These are phyloP conservation scores for Hydriomena furcata DNA, from an alignment of 2,888 invertebrate genomes.

Conservation along the genomic window DNA sequence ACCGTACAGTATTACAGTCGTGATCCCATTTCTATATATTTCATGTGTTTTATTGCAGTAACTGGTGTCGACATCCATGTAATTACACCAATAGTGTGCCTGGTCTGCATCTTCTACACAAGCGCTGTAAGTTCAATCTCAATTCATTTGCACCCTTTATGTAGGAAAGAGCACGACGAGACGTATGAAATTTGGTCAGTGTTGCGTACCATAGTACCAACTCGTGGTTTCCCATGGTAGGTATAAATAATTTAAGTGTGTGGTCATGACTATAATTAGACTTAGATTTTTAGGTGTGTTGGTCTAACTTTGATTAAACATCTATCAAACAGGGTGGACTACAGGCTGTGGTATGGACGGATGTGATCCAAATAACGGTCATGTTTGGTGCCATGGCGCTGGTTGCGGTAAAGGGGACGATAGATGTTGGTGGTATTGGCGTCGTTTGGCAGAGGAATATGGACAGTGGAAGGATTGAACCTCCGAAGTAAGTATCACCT, in stretches of 20 bases:
- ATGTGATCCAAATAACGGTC: constrained; percentile 89
- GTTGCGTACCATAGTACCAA: too few species aligned
- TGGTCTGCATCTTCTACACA: constrained; percentile 94
- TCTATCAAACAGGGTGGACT: constrained; percentile 85
- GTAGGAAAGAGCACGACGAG: too few species aligned
- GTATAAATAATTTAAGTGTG: too few species aligned
- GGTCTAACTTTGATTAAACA: not conserved
- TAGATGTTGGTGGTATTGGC: constrained; percentile 87
- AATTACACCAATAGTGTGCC: constrained; percentile 91
- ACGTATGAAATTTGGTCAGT: too few species aligned
- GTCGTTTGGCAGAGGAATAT: constrained; percentile 86
- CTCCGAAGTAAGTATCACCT: constrained; percentile 85
- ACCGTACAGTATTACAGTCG: too few species aligned
- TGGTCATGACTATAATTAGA: too few species aligned
- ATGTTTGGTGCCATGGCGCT: constrained; percentile 90
- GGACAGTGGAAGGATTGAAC: constrained; percentile 87
- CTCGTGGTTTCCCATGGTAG: too few species aligned
- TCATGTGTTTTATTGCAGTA: constrained; percentile 83
- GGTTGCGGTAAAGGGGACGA: constrained; percentile 89
- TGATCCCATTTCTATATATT: too few species aligned
- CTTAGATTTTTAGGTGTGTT: too few species aligned
- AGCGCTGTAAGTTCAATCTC: constrained; percentile 85
- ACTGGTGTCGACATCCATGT: constrained; percentile 92
- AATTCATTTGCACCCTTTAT: not conserved
- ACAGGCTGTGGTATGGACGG: constrained; percentile 93